Base-by-base conservation (phyloP, 2,113 vertebrate species). In the Triplophysa tibetana region DNA sequence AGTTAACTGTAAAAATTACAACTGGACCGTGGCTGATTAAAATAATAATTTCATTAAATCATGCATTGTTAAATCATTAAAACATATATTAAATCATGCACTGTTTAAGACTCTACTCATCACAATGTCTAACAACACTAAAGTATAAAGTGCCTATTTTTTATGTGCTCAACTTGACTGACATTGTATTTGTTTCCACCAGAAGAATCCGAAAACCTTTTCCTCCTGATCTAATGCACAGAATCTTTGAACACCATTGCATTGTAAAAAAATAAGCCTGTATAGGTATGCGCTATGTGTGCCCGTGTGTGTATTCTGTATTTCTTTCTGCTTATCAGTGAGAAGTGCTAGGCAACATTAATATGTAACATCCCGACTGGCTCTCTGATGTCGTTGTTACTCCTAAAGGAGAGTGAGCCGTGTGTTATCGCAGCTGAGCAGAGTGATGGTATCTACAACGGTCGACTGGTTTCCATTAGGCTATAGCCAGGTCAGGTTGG, bases 381-480 rank as follows among this genome's bases (percentile, higher is more conserved):
- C 86, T 89, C 88, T 88, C 84, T 81, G 84, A 89, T 88, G 67
- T 81, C 58, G 58, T 86, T 88, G 74, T 77, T 61, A 83, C 89
- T 85, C 85, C 69, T n/a, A 81, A 75, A 72, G 75, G 68, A 65
- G 67, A 54, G 75, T 52, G 75, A 84, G 84, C 62, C 54, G 12
- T 21, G 79, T 62, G 86, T 92, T 91, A 92, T 92, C 90, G 63
- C 84, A 82, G 83, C 70, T 66, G 73, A 85, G 87, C 88, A 90
- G 89, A 83, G 88, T 72, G 91, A 92, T 91, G 87, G 75, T 92
- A 92, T 92, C 91, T 75, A 69, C 75, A 83, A 8, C 45, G 80
- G 74, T 86, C 83, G 88, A 87, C 89, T 89, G 88, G 89, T 89
- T 92, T 92, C 90, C 90, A 92, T 92, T 91, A 92, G 62, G 75